Evolutionary conservation across 1,140 invertebrate genomes (phyloP), one percentile per base, ranked within the genome.

Genomic region (Drosophila truncata): DNA sequence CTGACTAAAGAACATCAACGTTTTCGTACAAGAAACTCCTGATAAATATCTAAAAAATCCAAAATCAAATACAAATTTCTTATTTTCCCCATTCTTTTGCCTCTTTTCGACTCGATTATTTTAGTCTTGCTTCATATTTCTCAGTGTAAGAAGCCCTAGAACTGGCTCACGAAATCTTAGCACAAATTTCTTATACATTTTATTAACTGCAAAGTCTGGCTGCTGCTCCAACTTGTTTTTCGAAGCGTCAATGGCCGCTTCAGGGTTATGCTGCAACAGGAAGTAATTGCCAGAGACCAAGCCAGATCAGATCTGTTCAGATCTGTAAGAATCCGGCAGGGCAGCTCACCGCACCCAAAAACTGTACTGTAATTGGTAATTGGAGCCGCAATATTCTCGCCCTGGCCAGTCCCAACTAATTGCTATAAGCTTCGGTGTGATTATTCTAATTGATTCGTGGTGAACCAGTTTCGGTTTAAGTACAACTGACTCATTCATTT

Each of bases 401-500:
- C 33, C 27, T 49, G 72, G 73, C 46, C 74, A 60, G 46, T 46
- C 71, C 80, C 84, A 77, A 67, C 75, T 78, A 70, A 55, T 65
- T 70, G 46, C 46, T 35, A 14, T 59, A 46, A 77, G 64, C 65
- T 18, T n/a, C 29, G 35, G 42, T 37, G 35, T 16, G 44, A 70
- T 80, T 85, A 90, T 87, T 87, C 84, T 87, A 85, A 87, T 90
- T 71, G 85, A 87, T 70, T 47, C 64, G 69, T 90, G 85, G 69
- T 90, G 85, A 84, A 87, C 84, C 84, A 87, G 84, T 87, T 87
- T 85, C 50, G 31, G 31, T 27, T 57, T 37, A 44, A 46, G 72
- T 59, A 71, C 66, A 42, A 62, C 64, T 87, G 80, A 87, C 69
- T 87, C 85, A 87, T 58, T 23, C 52, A 33, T 18, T 18, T 33